Evolutionary conservation across 2,797 vertebrate genomes (phyloP).

Genomic region (Cyprinodon diabolis): DNA sequence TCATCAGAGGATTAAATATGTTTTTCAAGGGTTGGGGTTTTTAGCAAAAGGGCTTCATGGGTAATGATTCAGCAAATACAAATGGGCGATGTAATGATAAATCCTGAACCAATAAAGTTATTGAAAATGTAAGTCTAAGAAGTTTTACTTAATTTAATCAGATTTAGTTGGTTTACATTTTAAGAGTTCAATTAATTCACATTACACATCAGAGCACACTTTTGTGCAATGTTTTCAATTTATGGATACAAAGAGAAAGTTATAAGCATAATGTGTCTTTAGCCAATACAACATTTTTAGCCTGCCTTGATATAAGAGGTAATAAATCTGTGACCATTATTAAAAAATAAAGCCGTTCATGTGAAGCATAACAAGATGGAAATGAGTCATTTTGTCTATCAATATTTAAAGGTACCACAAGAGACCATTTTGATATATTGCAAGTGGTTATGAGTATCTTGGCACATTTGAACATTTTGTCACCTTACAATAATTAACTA

Average conservation of each 20-base stretch:
- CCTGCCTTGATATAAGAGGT: conserved; percentile 35
- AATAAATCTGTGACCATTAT: conserved; percentile 50
- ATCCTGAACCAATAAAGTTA: conserved; percentile 15
- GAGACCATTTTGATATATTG: conserved; percentile 1
- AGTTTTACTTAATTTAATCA: conserved; percentile 26
- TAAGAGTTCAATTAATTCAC: conserved; percentile 7
- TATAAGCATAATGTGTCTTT: conserved; percentile 23
- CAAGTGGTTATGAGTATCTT: too few species aligned
- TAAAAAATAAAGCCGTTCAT: conserved; percentile 35
- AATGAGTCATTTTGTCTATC: not conserved
- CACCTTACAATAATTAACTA: not conserved
- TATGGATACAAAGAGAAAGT: conserved; percentile 7
- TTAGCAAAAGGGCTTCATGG: conserved; percentile 26
- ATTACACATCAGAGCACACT: conserved; percentile 10
- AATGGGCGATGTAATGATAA: conserved; percentile 27
- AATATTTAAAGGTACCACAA: conserved; percentile 47
- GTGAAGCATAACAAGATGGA: not conserved
- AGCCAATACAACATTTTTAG: conserved; percentile 14
- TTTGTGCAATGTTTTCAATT: conserved; percentile 11
- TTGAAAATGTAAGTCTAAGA: conserved; percentile 6
- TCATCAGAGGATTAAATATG: conserved; percentile 46
- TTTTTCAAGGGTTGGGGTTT: conserved; percentile 30
- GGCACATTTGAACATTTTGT: not conserved
- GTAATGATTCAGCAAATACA: conserved; percentile 24
- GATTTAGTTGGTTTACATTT: conserved; percentile 2